Evolutionary conservation across 2,797 vertebrate species (phyloP), one percentile per base, ranked within the genome.

Genomic region (Psittacula derbiana): DNA sequence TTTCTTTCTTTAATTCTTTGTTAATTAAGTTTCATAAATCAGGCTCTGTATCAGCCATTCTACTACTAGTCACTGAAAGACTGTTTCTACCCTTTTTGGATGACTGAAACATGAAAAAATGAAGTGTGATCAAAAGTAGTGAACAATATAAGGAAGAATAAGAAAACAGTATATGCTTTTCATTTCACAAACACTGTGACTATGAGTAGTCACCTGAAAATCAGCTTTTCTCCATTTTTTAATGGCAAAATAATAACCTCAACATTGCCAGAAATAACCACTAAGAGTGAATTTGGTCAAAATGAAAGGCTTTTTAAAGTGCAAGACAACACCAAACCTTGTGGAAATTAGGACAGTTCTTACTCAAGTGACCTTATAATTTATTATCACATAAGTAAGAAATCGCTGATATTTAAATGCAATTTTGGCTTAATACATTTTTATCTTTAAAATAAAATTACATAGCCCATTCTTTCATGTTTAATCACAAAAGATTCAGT

Each of bases 1-100:
- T 86, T 95, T 84, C 62, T 71, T 80, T 23, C 40, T 64, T 79
- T 92, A 90, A 79, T 84, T 95, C 53, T 91, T 87, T 90, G 18
- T 71, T 88, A 96, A 95, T 94, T 86, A 88, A 79, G 20, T 69
- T 91, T 36, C 30, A 57, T 91, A 92, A 89, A 86, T 85, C 78
- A 91, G 67, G 44, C 52, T 69, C 36, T 78, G 28, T 57, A 74
- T 80, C 50, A 92, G 17, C 4, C 30, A 40, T 74, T 92, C 31
- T 86, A 46, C 25, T 60, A 41, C 8, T 70, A 21, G 10, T 74
- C 44, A 61, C 10, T 27, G 44, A 72, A 76, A 84, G 23, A 38
- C 11, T 2, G 6, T 18, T 82, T 93, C 28, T 86, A 6, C 12
- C 9, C 4, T 5, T 89, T 85, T 73, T 20, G 6, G 20, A 60